Evolutionary conservation across 2,113 vertebrate genomes (phyloP).

Genomic region (Paradisaea rubra): DNA sequence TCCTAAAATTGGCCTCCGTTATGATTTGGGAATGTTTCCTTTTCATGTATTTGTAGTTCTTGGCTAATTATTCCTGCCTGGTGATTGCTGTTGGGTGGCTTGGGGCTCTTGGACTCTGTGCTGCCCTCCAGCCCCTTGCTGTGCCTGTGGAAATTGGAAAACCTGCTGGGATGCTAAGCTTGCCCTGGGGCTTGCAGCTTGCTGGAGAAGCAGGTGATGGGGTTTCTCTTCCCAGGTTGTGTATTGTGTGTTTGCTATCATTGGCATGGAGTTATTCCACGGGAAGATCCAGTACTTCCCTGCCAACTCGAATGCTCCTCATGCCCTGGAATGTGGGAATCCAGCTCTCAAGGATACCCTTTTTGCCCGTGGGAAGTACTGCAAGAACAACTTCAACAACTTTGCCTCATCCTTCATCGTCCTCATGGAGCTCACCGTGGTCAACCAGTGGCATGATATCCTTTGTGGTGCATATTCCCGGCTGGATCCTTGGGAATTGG

Average conservation of each 20-base stretch:
- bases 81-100: neutral
- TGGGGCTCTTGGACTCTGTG: neutral
- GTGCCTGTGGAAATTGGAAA: neutral
- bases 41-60: neutral
- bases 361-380: constrained; percentile 83
- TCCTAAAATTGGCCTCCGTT: neutral
- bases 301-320: constrained; percentile 4
- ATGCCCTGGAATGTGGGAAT: constrained; percentile 78
- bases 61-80: neutral
- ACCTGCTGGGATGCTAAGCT: neutral
- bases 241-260: constrained; percentile 88
- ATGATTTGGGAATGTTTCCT: neutral
- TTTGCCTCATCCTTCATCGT: constrained; percentile 80
- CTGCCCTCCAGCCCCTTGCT: neutral
- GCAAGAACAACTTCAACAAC: constrained; percentile 93
- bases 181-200: neutral
- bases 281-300: constrained; percentile 79
- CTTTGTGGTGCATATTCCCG: constrained; percentile 51
- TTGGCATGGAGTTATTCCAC: constrained; percentile 91
- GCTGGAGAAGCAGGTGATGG: neutral
- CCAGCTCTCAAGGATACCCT: constrained; percentile 69
- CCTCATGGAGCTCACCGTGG: constrained; percentile 88
- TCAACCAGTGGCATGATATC: constrained; percentile 98
- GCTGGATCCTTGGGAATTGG: neutral
- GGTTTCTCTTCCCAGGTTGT: constrained; percentile 75